Base-by-base conservation (phyloP, 2,888 invertebrate genomes). In the Tuberolachnus salignus region DNA sequence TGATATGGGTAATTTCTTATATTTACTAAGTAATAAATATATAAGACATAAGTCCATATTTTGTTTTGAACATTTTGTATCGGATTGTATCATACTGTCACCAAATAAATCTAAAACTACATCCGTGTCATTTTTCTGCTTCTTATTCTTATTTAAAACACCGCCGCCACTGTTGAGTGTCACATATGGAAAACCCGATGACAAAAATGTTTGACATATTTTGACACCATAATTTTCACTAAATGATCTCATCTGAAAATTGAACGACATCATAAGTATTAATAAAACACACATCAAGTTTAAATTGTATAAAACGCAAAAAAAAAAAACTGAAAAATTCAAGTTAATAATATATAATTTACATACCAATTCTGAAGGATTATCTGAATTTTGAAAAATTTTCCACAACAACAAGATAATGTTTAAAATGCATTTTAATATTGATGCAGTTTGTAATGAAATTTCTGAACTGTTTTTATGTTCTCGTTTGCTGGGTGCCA, bases 381-480 rank as follows among this genome's bases (percentile, higher is more conserved):
- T 66, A 53, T 82, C 82, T 61, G 78, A 82, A 42, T 69, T 69
- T 51, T 75, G 69, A 51, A 83, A 71, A 21, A 82, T 81, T 57
- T 87, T 86, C 86, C 89, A 89, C n/a, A 92, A 84, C 69, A 90
- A 86, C 73, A 88, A 87, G 70, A 92, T 87, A 2, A 92, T 90
- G 82, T 89, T 88, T 63, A 92, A 86, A 44, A 90, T 87, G 81
- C 89, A 89, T 84, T 89, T 89, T 11, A 94, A 85, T 49, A 92
- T 87, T 51, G 87, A 85, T 2, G 90, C 88, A 23, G 90, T 89
- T 85, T 93, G 93, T 81, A 88, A 87, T 81, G 86, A 88, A 21
- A 92, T 81, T 55, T 81, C 80, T 2, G 72, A 78, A 66, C 71
- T 67, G 1, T 80, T 75, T 23, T 81, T 78, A 26, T 80, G 67